Conservation (phyloP, 1,140 invertebrate species). For the Brachionus sp. region DNA sequence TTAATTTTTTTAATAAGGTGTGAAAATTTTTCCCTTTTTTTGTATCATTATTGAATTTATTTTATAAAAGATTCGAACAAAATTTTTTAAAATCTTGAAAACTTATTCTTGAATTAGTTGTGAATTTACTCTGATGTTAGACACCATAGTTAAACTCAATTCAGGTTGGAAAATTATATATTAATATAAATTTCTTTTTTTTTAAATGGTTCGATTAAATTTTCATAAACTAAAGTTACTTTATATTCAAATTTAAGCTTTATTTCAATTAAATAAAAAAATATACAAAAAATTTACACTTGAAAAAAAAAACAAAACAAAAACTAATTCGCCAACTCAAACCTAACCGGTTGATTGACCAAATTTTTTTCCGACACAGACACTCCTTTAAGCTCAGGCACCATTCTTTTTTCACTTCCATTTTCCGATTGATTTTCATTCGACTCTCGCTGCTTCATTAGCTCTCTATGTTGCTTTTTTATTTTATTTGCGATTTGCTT, state of each 20-base stretch:
- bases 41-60: no score
- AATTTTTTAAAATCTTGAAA: no score
- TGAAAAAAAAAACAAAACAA: background rate
- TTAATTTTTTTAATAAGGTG: no score
- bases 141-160: no score
- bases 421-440: background rate
- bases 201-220: background rate
- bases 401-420: background rate
- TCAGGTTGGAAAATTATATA: background rate
- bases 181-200: background rate
- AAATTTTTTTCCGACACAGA: background rate
- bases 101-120: no score
- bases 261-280: background rate
- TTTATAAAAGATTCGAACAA: no score
- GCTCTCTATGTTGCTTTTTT: background rate
- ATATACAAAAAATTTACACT: background rate
- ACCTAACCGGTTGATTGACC: background rate
- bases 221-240: no score
- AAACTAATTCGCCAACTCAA: background rate
- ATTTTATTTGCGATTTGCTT: slow-evolving; percentile 4
- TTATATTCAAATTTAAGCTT: background rate
- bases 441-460: background rate
- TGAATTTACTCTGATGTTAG: no score
- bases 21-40: no score
- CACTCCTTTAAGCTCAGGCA: slow-evolving; percentile 2